These are phyloP conservation scores for Prinia subflava DNA, from an alignment of 2,113 vertebrate species.

Conservation along the genomic window DNA sequence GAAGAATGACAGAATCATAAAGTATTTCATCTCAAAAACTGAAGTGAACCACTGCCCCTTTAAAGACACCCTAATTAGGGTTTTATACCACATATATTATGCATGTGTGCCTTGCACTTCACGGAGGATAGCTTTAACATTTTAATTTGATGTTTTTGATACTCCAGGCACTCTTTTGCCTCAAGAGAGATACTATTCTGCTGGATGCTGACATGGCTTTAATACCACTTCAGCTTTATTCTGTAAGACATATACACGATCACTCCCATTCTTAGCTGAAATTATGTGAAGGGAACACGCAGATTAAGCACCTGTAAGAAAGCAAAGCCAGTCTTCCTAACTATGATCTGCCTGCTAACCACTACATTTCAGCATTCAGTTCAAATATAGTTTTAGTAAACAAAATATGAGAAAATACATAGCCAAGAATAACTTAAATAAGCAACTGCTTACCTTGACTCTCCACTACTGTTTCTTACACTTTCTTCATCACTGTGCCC, in stretches of 20 bases:
- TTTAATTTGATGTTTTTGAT: background rate
- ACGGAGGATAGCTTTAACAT: background rate
- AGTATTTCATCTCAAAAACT: background rate
- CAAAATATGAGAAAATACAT: background rate
- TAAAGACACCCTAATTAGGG: background rate
- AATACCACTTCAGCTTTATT: background rate
- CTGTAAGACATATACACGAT: background rate
- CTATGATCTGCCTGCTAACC: background rate
- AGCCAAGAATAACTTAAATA: background rate
- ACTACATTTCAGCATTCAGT: background rate
- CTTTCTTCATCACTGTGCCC: constrained; percentile 96
- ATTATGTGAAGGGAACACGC: background rate
- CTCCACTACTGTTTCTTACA: constrained; percentile 92
- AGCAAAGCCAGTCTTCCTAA: background rate
- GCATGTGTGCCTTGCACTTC: background rate
- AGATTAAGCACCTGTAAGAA: background rate
- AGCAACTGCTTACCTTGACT: constrained; percentile 84
- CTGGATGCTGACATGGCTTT: background rate
- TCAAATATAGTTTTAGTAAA: background rate
- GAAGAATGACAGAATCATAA: background rate
- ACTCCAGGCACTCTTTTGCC: background rate
- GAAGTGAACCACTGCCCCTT: background rate
- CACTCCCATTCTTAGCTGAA: background rate
- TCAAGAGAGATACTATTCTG: background rate
- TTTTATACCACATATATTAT: background rate